Conservation (phyloP, 2,113 vertebrate genomes). For the Lynx canadensis region DNA sequence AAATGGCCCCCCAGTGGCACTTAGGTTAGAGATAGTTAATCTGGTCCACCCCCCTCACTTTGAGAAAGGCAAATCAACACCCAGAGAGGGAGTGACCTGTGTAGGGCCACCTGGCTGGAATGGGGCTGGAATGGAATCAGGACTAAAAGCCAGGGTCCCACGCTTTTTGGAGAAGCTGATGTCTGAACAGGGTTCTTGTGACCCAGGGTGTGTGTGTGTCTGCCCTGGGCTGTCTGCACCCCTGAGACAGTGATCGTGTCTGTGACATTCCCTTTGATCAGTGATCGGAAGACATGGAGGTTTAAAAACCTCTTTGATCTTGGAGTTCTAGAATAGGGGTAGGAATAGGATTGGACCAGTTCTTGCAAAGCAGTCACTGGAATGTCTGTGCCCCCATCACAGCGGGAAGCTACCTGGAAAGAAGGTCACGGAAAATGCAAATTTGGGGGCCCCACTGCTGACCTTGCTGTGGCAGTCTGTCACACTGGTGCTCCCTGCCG, state of each 20-base stretch:
- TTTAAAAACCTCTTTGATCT: neutral
- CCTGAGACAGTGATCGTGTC: neutral
- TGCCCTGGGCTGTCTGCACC: neutral
- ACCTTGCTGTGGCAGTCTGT: neutral
- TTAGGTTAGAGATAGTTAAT: neutral
- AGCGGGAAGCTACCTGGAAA: neutral
- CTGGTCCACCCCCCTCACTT: neutral
- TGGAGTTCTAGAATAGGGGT: neutral
- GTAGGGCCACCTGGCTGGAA: neutral
- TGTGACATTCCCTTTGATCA: neutral
- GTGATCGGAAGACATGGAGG: neutral
- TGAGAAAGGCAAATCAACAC: neutral
- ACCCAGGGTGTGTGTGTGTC: neutral
- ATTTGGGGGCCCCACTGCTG: neutral
- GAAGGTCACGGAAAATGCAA: neutral
- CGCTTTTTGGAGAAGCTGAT: neutral
- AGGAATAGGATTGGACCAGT: neutral
- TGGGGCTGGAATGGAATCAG: neutral
- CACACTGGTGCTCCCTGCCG: neutral
- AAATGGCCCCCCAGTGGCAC: neutral
- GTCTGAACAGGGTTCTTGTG: neutral
- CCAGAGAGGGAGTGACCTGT: no score
- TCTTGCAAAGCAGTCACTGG: neutral
- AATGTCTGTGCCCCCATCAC: neutral
- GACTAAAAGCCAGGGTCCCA: neutral